Percentiles rank a stretch among this genome's conserved stretches.
phyloP scores from a whole-genome alignment of 2,113 vertebrate genomes.

The Mus pahari region DNA sequence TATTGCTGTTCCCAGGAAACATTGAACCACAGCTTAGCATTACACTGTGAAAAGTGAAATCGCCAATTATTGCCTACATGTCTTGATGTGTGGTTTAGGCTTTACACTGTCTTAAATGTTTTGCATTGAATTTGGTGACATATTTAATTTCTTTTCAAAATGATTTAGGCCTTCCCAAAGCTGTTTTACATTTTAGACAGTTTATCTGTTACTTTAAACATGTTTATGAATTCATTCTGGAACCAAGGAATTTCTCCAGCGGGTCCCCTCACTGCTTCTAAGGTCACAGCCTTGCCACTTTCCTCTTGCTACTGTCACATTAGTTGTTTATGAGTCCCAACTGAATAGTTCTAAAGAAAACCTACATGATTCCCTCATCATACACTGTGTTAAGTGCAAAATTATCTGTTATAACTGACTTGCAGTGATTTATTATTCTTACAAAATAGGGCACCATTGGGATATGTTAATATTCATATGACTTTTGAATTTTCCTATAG shows the following conservation, averaged over 20 bases:
- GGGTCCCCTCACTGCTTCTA: neutral
- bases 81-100: constrained; percentile 47
- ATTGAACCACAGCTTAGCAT: constrained; percentile 13
- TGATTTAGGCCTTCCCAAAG: constrained; percentile 43
- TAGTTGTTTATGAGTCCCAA: constrained; percentile 7
- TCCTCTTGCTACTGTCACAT: neutral
- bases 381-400: constrained; percentile 9
- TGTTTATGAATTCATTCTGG: constrained; percentile 10
- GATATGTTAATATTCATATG: constrained; percentile 19
- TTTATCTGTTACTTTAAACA: constrained; percentile 54
- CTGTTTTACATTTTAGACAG: constrained; percentile 54
- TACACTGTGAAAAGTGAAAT: constrained; percentile 66
- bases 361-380: neutral
- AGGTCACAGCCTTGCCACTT: neutral
- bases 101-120: constrained; percentile 59
- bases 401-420: constrained; percentile 44
- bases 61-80: constrained; percentile 50
- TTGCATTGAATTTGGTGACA: constrained; percentile 50
- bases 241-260: constrained; percentile 25
- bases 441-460: neutral
- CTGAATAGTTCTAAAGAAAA: constrained; percentile 45
- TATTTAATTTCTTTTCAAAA: constrained; percentile 64
- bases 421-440: constrained; percentile 41
- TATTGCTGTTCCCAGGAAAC: constrained; percentile 69
- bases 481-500: constrained; percentile 47